A percentile compares a stretch with the other conserved stretches of the same genome.
phyloP scores from a whole-genome alignment of 2,888 invertebrate genomes.

The Myathropa florea region DNA sequence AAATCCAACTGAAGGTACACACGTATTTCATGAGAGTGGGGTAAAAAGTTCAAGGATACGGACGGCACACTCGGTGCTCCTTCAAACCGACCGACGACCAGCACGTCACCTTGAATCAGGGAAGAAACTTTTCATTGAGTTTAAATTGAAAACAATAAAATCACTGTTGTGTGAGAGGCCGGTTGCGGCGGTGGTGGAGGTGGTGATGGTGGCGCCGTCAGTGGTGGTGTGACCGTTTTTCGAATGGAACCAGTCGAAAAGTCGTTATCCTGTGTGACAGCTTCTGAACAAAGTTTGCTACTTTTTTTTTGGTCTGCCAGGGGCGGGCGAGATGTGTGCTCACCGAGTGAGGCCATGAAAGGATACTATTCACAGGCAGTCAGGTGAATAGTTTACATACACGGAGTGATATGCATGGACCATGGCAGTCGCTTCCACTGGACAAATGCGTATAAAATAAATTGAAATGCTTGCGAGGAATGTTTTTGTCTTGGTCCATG shows the following conservation, averaged over 20 bases:
- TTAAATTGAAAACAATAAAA: constrained; percentile 52
- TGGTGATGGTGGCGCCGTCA: too few relatives aligned
- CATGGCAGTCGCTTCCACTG: background rate
- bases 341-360: constrained; percentile 13
- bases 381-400: background rate
- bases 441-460: constrained; percentile 29
- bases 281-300: constrained; percentile 10
- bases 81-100: constrained; percentile 12
- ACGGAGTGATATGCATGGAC: constrained; percentile 4
- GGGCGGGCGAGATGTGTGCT: background rate
- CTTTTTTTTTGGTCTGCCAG: constrained; percentile 26
- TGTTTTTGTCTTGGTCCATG: too few relatives aligned
- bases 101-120: constrained; percentile 44
- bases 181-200: background rate
- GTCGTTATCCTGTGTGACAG: constrained; percentile 45
- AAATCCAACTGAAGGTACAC: constrained; percentile 29
- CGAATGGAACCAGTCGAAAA: constrained; percentile 20
- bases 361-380: constrained; percentile 24
- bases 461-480: constrained; percentile 9
- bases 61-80: background rate
- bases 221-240: background rate
- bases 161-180: background rate
- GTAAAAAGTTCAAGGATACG: constrained; percentile 62
- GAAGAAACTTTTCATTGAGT: constrained; percentile 53
- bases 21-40: background rate